A percentile compares a stretch with the other conserved stretches of the same genome.
These are phyloP conservation scores for Ypsolopha scabrella DNA, from an alignment of 2,888 invertebrate genomes.

Conservation along the genomic window DNA sequence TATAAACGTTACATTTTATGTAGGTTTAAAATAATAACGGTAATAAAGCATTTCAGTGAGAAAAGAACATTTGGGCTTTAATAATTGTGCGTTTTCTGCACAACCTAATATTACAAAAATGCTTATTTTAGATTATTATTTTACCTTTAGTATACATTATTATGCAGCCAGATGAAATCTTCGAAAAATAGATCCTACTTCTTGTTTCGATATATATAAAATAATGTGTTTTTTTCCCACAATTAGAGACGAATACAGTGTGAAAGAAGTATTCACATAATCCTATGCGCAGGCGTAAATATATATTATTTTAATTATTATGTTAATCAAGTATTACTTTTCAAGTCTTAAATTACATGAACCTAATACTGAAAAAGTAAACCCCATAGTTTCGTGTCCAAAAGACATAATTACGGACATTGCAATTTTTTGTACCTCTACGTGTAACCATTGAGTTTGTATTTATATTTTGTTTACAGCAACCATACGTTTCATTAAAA, in stretches of 20 bases:
- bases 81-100: conserved; percentile 17
- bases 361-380: conserved; percentile 63
- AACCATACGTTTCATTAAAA: too few species aligned
- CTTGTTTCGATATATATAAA: too few species aligned
- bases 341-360: conserved; percentile 49
- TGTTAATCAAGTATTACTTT: conserved; percentile 44
- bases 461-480: too few species aligned
- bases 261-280: conserved; percentile 11
- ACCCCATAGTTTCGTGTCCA: conserved; percentile 11
- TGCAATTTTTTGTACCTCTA: too few species aligned
- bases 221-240: conserved; percentile 31
- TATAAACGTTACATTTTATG: conserved; percentile 29
- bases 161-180: conserved; percentile 32
- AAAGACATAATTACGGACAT: too few species aligned
- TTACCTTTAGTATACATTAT: conserved; percentile 14
- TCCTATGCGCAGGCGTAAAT: background rate
- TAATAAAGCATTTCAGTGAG: background rate
- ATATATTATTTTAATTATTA: conserved; percentile 21
- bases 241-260: conserved; percentile 20
- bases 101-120: conserved; percentile 22
- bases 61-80: conserved; percentile 17
- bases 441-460: too few species aligned
- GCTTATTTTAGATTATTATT: conserved; percentile 16
- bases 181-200: conserved; percentile 43
- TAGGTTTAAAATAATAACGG: conserved; percentile 22